A percentile compares a stretch with the other conserved stretches of the same genome.
phyloP scores from a whole-genome alignment of 2,797 vertebrate genomes.

The Anguilla marmorata region DNA sequence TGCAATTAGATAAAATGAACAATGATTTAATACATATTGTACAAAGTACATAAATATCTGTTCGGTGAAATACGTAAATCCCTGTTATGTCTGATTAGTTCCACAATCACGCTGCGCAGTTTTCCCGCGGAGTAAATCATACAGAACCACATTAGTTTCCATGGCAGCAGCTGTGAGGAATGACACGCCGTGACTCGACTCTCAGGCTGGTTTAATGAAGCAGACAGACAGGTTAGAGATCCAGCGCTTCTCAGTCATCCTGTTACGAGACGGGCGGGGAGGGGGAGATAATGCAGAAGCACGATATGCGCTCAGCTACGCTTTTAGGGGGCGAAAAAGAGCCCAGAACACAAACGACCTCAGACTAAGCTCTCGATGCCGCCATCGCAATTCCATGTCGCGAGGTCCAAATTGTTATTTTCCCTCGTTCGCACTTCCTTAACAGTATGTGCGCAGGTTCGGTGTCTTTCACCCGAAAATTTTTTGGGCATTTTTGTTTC shows the following conservation, averaged over 20 bases:
- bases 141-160: slow-evolving; percentile 24
- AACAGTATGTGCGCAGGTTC: neutral
- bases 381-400: neutral
- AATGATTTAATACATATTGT: neutral
- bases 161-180: slow-evolving; percentile 30
- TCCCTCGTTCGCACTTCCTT: neutral
- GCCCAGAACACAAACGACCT: neutral
- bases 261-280: neutral
- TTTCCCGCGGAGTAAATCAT: slow-evolving; percentile 21
- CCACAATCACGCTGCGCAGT: slow-evolving; percentile 1
- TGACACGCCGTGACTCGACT: slow-evolving; percentile 12
- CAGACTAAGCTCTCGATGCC: neutral
- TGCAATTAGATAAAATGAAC: neutral
- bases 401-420: neutral
- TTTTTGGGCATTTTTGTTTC: neutral
- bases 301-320: neutral
- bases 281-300: neutral
- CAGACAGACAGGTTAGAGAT: slow-evolving; percentile 28
- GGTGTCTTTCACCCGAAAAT: neutral
- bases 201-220: slow-evolving; percentile 23
- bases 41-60: neutral
- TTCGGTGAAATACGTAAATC: slow-evolving; percentile 2
- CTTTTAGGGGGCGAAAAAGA: neutral
- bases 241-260: slow-evolving; percentile 12
- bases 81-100: slow-evolving; percentile 14